These are phyloP conservation scores for Acanthacorydalis orientalis DNA, from an alignment of 2,888 invertebrate genomes.

Conservation along the genomic window DNA sequence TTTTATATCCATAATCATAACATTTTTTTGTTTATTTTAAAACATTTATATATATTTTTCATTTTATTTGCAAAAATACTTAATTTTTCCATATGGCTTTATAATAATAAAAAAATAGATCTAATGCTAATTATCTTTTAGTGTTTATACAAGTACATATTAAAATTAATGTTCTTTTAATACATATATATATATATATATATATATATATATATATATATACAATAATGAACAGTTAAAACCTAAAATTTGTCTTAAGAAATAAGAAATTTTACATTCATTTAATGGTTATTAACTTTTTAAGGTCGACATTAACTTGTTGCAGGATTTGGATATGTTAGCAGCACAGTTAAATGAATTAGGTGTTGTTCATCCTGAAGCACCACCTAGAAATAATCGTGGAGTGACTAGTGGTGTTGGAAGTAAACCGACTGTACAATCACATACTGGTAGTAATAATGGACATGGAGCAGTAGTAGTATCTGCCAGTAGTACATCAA, in stretches of 20 bases:
- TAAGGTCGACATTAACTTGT: slow-evolving; percentile 15
- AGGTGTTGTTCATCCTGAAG: slow-evolving; percentile 58
- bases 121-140: slow-evolving; percentile 2
- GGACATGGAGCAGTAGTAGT: slow-evolving; percentile 10
- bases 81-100: too few species aligned
- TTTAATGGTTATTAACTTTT: too few species aligned
- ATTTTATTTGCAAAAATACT: not conserved
- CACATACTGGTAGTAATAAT: slow-evolving; percentile 13
- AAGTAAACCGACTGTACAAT: slow-evolving; percentile 16
- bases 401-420: slow-evolving; percentile 23
- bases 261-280: too few species aligned
- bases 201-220: too few species aligned
- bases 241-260: too few species aligned
- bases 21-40: slow-evolving; percentile 7
- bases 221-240: too few species aligned
- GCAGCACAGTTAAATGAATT: slow-evolving; percentile 93
- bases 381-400: slow-evolving; percentile 48
- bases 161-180: slow-evolving; percentile 2
- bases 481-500: slow-evolving; percentile 16
- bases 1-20: slow-evolving; percentile 1
- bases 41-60: not conserved
- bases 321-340: slow-evolving; percentile 87
- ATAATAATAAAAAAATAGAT: too few species aligned
- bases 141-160: not conserved
- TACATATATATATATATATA: too few species aligned